Evolutionary conservation across 2,888 invertebrate genomes (phyloP), one percentile per base, ranked within the genome.

Genomic region (Bembecia ichneumoniformis): DNA sequence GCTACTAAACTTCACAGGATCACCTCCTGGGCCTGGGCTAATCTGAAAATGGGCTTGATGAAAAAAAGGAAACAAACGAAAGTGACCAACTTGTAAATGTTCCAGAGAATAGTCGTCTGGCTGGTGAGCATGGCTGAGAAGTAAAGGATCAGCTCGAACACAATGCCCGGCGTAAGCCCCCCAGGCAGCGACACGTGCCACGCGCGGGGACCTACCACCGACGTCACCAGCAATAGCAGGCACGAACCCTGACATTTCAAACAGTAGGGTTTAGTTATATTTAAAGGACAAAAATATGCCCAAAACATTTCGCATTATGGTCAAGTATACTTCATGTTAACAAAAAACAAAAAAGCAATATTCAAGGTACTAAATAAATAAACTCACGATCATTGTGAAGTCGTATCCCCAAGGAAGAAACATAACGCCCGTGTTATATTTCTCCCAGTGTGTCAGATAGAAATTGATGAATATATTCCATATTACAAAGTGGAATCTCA

Each of bases 321-420:
- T n/a, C n/a, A n/a, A n/a, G n/a, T n/a, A n/a, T n/a, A n/a, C n/a
- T n/a, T n/a, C n/a, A n/a, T n/a, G n/a, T n/a, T n/a, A n/a, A n/a
- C n/a, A n/a, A n/a, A n/a, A n/a, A n/a, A 13, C 13, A 36, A n/a
- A 36, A 36, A 36, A 36, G 5, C 20, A 20, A 20, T 5, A 20
- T 20, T 40, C 3, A 36, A 36, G 14, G 43, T 40, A n/a, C n/a
- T 9, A 28, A 28, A 28, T 28, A 28, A 28, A 28, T 13, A 49
- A 52, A 88, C 91, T 88, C 76, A 96, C 96, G 82, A 98, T 91
- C 94, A 99, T 98, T 55, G 98, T 97, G 57, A 97, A 92, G 82
- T 99, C 99, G 76, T 99, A 99, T 47, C 97, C 97, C 99, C 99
- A 99, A 0, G 99, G 99, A 59, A 99, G 88, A 82, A 96, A 99